Evolutionary conservation across 2,888 invertebrate genomes (phyloP), one percentile per base, ranked within the genome.

Genomic region (Campoplex nolae): DNA sequence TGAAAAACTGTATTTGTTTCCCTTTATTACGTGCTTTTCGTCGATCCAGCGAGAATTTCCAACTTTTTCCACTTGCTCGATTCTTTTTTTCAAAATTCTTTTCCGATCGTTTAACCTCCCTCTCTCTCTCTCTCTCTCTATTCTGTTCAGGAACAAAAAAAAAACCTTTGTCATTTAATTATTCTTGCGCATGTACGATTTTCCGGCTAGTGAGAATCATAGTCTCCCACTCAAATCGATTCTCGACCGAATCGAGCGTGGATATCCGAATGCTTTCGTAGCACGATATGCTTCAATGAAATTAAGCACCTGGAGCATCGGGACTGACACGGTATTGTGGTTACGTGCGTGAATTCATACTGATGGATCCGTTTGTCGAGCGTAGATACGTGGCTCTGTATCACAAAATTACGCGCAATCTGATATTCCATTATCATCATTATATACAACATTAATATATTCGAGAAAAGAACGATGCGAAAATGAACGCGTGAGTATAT

Each of bases 311-410:
- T 9, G 38, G 38, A n/a, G 56, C 38, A 35, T 54, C 35, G 38
- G 35, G 13, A 9, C 54, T 56, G 54, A 56, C 23, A 74, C 54
- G 6, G n/a, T 28, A 38, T 11, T n/a, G n/a, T 11, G 4, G 23
- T 23, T 28, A 35, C 54, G 54, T 56, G 73, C 73, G 54, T 54
- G 56, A 35, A n/a, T 38, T 51, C 51, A 18, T 32, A 32, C 76
- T 48, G 62, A 65, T 76, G 76, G 65, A 18, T 23, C 16, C 65
- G 48, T 65, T 76, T 76, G 65, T 76, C 56, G 18, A 42, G 23
- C 16, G 18, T 4, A 32, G 18, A 18, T 48, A 62, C 62, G 65
- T 76, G 65, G 45, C 38, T 38, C 18, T 65, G 76, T 32, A 76
- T 65, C 2, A 76, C 62, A 48, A 65, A 48, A 32, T 48, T 28